These are phyloP conservation scores for Drosophila kanapiae DNA, from an alignment of 1,140 invertebrate species.

Conservation along the genomic window DNA sequence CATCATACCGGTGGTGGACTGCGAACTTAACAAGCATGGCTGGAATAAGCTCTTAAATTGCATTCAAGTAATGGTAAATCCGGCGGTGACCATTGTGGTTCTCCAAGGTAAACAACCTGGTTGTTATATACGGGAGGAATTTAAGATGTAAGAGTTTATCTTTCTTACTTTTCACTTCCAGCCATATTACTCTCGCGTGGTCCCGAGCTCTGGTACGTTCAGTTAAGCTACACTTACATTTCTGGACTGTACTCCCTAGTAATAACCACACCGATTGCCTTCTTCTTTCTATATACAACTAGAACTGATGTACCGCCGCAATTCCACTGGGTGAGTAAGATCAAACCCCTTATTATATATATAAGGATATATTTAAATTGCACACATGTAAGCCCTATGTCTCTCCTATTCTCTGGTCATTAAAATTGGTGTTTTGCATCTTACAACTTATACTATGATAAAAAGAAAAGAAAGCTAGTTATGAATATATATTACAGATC, in stretches of 20 bases:
- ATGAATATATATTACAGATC: background rate
- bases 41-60: conserved; percentile 51
- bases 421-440: no score
- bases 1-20: conserved; percentile 41
- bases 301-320: conserved; percentile 32
- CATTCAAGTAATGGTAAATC: conserved; percentile 29
- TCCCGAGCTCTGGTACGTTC: conserved; percentile 20
- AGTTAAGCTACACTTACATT: background rate
- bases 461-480: no score
- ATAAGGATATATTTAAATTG: no score
- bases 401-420: no score
- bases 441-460: no score
- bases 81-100: conserved; percentile 4
- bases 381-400: no score
- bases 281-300: conserved; percentile 9
- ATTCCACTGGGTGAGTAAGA: conserved; percentile 34
- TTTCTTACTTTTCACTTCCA: background rate
- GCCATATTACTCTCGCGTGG: background rate
- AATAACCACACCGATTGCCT: conserved; percentile 20
- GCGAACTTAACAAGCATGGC: conserved; percentile 36
- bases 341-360: background rate
- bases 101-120: conserved; percentile 15
- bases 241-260: conserved; percentile 23
- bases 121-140: no score
- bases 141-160: background rate